Conservation (phyloP, 2,888 invertebrate genomes). For the Apantesis nais region DNA sequence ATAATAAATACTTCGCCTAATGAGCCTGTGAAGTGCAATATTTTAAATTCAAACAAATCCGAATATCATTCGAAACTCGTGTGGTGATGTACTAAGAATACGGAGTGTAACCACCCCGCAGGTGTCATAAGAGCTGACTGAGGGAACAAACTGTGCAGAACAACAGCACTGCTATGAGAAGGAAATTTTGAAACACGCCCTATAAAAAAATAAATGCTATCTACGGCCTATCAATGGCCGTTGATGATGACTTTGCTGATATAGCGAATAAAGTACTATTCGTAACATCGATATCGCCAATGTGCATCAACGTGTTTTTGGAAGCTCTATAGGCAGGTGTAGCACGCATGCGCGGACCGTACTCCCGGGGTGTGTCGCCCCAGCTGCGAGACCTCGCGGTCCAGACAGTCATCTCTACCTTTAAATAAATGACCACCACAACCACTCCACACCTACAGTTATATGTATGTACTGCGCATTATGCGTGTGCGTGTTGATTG, state of each 20-base stretch:
- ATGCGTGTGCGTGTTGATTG: background rate
- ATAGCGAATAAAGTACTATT: too few species aligned
- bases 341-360: constrained; percentile 32
- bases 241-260: too few species aligned
- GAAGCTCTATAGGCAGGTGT: background rate
- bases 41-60: background rate
- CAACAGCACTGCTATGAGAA: too few species aligned
- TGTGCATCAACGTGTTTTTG: background rate
- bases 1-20: background rate
- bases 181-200: too few species aligned
- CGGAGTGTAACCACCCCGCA: too few species aligned
- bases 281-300: constrained; percentile 3
- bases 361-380: constrained; percentile 38
- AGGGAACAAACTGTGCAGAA: too few species aligned
- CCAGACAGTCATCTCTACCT: background rate
- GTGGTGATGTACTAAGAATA: too few species aligned
- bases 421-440: background rate
- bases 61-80: too few species aligned
- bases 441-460: background rate
- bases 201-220: too few species aligned
- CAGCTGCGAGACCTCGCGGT: background rate
- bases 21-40: background rate
- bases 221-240: too few species aligned
- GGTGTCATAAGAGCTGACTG: too few species aligned
- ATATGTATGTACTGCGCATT: background rate